Base-by-base conservation (phyloP, 2,797 vertebrate genomes). In the Adrianichthys oophorus region DNA sequence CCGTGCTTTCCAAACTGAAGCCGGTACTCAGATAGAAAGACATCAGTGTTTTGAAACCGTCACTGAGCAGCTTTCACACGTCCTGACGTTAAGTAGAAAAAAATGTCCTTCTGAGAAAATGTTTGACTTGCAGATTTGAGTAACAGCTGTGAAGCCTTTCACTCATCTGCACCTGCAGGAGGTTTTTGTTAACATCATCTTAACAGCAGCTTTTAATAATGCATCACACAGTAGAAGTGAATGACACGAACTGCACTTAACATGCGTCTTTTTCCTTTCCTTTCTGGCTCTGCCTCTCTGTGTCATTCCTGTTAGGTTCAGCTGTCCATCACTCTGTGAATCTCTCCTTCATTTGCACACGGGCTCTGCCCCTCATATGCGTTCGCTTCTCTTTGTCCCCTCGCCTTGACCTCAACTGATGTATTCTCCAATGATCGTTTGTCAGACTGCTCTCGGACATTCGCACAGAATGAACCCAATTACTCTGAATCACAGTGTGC, bases 381-480 rank as follows among this genome's bases (percentile, higher is more conserved):
- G 40, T 53, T 59, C 52, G 44, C 57, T 52, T 52, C 56, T 46
- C 37, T 18, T 2, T 26, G 43, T 83, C 73, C 52, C 54, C 66
- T 71, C 65, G 56, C 67, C 68, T 56, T 87, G 84, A 86, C 84
- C 83, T 82, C 68, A 65, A 57, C 77, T 75, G 80, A 77, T 83
- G 75, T 76, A 73, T 77, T 79, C 49, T 50, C 43, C 43, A 57
- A 52, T 71, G 58, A 76, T 86, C 72, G 67, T 88, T 81, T 84
- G 79, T 89, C 75, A 76, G 70, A 69, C 72, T 72, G 63, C 81
- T 79, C 67, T 67, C 80, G 84, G 74, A 84, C 83, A 65, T 73
- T 60, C 59, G 62, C 59, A 55, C 58, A 66, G 65, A 75, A 68
- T 70, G 77, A 78, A 70, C 66, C 52, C 76, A 68, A 68, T 79